A percentile compares a stretch with the other conserved stretches of the same genome.
phyloP scores from a whole-genome alignment of 2,113 vertebrate species.

The Macrotis lagotis region DNA sequence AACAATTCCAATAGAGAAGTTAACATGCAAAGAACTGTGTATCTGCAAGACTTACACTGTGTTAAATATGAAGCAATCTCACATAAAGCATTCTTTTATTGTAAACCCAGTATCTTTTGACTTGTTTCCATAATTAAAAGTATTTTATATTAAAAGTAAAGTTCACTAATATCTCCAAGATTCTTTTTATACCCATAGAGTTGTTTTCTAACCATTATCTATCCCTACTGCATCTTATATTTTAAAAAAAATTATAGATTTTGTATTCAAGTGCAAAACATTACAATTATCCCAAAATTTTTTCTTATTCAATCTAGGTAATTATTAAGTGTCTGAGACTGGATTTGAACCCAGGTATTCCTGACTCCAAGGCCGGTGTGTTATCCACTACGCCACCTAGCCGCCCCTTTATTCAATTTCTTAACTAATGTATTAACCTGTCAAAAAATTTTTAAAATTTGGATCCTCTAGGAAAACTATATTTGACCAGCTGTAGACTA shows the following conservation, averaged over 20 bases:
- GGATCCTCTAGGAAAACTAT: too few species aligned
- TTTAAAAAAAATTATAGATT: neutral
- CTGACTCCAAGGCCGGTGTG: too few species aligned
- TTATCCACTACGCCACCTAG: too few species aligned
- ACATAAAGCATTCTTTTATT: neutral
- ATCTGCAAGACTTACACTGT: neutral
- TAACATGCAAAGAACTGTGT: neutral
- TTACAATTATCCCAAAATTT: neutral
- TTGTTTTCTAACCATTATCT: neutral
- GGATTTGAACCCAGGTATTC: too few species aligned
- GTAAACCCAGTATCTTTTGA: neutral
- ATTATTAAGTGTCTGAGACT: too few species aligned
- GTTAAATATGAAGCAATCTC: neutral
- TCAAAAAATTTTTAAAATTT: neutral
- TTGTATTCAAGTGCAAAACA: neutral
- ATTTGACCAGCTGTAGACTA: too few species aligned
- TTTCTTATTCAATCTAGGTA: neutral
- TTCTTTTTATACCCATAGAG: neutral
- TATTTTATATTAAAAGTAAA: neutral
- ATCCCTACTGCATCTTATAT: neutral
- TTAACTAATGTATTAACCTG: neutral
- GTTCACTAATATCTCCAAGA: neutral
- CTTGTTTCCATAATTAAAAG: neutral
- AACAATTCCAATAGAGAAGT: constrained; percentile 52
- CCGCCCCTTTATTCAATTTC: too few species aligned